Base-by-base conservation (phyloP, 2,113 vertebrate genomes). In the Rhynchopsitta pachyrhyncha region DNA sequence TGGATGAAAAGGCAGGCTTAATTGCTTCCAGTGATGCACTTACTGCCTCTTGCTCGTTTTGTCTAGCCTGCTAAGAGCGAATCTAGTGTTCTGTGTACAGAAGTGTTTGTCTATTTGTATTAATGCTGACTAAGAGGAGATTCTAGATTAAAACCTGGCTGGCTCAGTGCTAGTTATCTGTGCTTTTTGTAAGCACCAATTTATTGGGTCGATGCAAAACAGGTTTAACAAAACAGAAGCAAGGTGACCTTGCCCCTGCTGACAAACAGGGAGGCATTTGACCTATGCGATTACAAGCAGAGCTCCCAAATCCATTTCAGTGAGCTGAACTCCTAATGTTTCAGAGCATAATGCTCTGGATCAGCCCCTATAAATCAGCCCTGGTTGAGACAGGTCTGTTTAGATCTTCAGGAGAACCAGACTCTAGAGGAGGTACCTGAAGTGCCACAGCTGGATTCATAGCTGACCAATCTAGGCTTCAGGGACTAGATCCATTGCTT, bases 161-260 rank as follows among this genome's bases (percentile, higher is more conserved):
- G 69, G 46, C 68, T 86, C 8, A 63, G 42, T 11, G 6, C 37
- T 83, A 29, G 23, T 82, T 85, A 35, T 90, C 60, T 77, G 6
- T 59, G 8, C 7, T 52, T 70, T 85, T 80, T 0, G 7, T 77
- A 73, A 88, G 82, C 42, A 19, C 10, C 69, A 17, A 16, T 84
- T 82, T 87, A 82, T 92, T 84, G 62, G 44, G 39, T 82, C 28
- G 82, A 9, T 50, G 62, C 52, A 79, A 64, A 84, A 81, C 86
- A 35, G 47, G 9, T 49, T 95, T 95, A 91, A 73, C 67, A 62
- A 85, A 95, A 91, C 27, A 69, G 55, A 46, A 85, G 70, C 86
- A 95, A 92, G 93, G 95, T 96, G 91, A 96, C 95, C 91, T 95
- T 87, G 75, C 75, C 78, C 18, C 42, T 62, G 86, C 74, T 85